A percentile compares a stretch with the other conserved stretches of the same genome.
These are phyloP conservation scores for Patella caerulea DNA, from an alignment of 2,888 invertebrate species.

Conservation along the genomic window DNA sequence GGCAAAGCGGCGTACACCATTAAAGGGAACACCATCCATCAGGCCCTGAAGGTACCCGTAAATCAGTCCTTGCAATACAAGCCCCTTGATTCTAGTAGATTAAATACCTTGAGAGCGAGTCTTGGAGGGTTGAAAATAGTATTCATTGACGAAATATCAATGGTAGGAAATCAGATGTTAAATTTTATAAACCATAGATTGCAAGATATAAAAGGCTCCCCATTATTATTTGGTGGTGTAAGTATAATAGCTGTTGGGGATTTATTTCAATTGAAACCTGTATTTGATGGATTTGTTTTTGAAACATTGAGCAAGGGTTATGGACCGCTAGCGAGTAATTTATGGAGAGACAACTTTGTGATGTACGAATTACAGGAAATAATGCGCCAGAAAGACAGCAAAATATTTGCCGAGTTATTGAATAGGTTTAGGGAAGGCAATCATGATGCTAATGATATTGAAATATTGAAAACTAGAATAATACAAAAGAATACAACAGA, in stretches of 20 bases:
- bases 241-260: constrained; percentile 38
- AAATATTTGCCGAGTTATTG: constrained; percentile 40
- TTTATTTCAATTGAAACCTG: constrained; percentile 39
- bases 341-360: constrained; percentile 38
- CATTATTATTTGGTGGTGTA: too few species aligned
- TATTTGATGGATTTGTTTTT: constrained; percentile 34
- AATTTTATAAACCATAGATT: constrained; percentile 31
- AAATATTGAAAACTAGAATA: constrained; percentile 23
- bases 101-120: constrained; percentile 17
- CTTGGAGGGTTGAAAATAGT: constrained; percentile 28
- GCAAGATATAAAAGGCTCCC: constrained; percentile 34
- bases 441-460: constrained; percentile 30
- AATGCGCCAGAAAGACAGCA: constrained; percentile 41
- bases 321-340: constrained; percentile 34
- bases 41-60: constrained; percentile 25
- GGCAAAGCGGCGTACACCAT: constrained; percentile 41
- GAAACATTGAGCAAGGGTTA: constrained; percentile 22
- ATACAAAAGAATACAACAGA: constrained; percentile 12
- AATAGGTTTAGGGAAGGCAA: constrained; percentile 42
- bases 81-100: constrained; percentile 14
- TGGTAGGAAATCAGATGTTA: constrained; percentile 37
- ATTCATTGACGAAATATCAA: constrained; percentile 44
- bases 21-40: constrained; percentile 32
- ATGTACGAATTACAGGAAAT: constrained; percentile 40
- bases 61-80: constrained; percentile 26